Base-by-base conservation (phyloP, 2,797 vertebrate species). In the Hippoglossus hippoglossus region DNA sequence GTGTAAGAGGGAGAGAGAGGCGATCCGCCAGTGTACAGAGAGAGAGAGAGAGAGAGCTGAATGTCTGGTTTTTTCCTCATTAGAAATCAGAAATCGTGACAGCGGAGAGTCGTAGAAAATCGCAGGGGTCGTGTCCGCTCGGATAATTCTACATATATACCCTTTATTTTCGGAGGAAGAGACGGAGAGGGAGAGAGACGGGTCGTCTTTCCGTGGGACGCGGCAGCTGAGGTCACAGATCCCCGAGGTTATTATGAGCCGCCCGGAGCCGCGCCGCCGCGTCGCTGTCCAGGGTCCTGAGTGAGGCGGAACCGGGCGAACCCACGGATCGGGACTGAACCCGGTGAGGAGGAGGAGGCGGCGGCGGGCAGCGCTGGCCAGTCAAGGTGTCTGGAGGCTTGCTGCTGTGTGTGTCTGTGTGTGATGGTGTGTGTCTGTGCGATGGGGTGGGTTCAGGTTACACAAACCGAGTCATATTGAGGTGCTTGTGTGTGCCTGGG, bases 261-360 rank as follows among this genome's bases (percentile, higher is more conserved):
- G 84, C 82, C 91, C 92, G 87, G 92, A 95, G 94, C 93, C 92
- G 93, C 94, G 89, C 88, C 89, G 92, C 93, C 95, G 93, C 94
- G 93, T 85, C 92, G 90, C 89, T 94, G 91, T 94, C 94, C 94
- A 91, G 92, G 93, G 91, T 94, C 92, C 93, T 91, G 92, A 91
- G 88, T 90, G 88, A 94, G 91, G 68, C 93, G 73, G 86, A 79
- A 92, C 89, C 93, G 81, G 54, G 89, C 81, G 90, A 85, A 44
- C 41, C 75, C 90, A 91, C 90, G 78, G 86, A 89, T 89, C 91
- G 80, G 72, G 79, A 77, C 51, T 71, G 77, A 89, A 93, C 93
- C 91, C 93, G 92, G 94, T 93, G 91, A 79, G 87, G 89, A 83
- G 91, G 85, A 86, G 74, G 47, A 1, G 57, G 90, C 68, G 92